Base-by-base conservation (phyloP, 2,113 vertebrate species). In the Carettochelys insculpta region DNA sequence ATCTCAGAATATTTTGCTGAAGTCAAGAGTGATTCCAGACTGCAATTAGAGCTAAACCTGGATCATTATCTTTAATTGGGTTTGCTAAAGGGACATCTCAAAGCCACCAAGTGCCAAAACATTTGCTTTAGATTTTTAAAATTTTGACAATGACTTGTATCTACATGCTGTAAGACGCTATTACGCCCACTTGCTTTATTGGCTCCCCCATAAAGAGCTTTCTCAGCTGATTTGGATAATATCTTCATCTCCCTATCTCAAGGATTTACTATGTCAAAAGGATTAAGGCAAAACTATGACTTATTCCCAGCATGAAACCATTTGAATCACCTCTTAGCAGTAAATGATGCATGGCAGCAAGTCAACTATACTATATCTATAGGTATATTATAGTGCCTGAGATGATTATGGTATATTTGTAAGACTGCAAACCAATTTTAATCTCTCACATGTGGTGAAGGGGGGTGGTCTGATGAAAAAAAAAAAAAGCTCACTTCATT, bases 251-350 rank as follows among this genome's bases (percentile, higher is more conserved):
- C 43, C 93, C 51, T 41, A 8, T 92, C 95, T 92, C 0, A 4
- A 88, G 11, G 61, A 89, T 61, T 76, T n/a, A 61, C 91, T 89
- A 1, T 12, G 11, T 92, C 88, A 87, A 83, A 50, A 54, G 90
- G 84, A 91, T 95, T 93, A 95, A 87, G 79, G 75, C 90, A 22
- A 92, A 85, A 80, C 89, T 54, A 84, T 53, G 93, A 91, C 53
- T 95, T 71, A 71, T 24, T 43, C 73, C 79, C 91, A 1, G 61
- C 9, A 34, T 3, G 10, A 31, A 91, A 90, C 71, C 19, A 81
- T 79, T 89, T 24, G 4, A 77, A 22, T 87, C 24, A 1, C 87
- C 29, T 68, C 71, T 24, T 90, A 61, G 86, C 86, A 31, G 1
- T 14, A 86, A 81, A 27, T 43, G 82, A 65, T 24, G 80, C 8